Conservation (phyloP, 2,113 vertebrate species). For the Pholis gunnellus region DNA sequence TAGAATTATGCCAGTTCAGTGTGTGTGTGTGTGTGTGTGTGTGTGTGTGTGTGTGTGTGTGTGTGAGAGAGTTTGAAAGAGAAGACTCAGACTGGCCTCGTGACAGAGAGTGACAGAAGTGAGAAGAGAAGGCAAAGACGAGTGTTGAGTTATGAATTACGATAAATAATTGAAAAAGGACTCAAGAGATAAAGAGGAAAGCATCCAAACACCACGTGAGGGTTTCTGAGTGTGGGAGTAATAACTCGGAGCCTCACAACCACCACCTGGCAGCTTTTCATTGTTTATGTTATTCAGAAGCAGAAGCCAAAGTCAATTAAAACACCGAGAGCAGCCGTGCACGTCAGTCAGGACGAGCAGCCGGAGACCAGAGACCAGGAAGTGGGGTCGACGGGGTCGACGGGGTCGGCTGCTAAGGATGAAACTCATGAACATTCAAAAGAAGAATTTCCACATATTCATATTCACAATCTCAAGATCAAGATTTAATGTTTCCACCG, state of each 20-base stretch:
- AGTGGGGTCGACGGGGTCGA: not conserved
- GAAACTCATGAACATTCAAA: not conserved
- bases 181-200: conserved; percentile 33
- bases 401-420: not conserved
- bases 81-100: conserved; percentile 19
- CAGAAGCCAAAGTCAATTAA: conserved; percentile 42
- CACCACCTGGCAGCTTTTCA: conserved; percentile 48
- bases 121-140: conserved; percentile 25
- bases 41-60: no score
- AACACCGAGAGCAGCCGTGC: conserved; percentile 24
- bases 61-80: conserved; percentile 32
- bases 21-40: no score
- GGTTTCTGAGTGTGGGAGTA: conserved; percentile 9
- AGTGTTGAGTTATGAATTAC: conserved; percentile 14
- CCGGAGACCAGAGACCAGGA: not conserved
- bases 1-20: conserved; percentile 36
- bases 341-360: conserved; percentile 27
- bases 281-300: conserved; percentile 46
- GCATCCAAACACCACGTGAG: conserved; percentile 11
- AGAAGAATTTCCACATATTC: not conserved
- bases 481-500: not conserved
- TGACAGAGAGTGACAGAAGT: conserved; percentile 27
- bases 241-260: conserved; percentile 6
- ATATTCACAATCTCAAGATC: not conserved
- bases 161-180: conserved; percentile 21